Evolutionary conservation across 1,140 invertebrate species (phyloP).

Genomic region (Ostrea edulis): DNA sequence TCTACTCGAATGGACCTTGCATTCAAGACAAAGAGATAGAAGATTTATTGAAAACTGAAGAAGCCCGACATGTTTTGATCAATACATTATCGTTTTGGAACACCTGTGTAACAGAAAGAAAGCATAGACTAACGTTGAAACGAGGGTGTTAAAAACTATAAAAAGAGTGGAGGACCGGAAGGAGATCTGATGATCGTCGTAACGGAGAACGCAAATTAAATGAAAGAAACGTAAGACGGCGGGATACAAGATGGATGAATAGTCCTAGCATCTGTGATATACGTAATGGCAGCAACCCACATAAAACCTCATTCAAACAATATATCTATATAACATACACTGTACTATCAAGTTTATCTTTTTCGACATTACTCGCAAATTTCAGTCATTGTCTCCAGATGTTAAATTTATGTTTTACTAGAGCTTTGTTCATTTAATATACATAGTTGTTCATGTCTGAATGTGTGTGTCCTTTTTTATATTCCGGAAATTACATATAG

Average conservation of each 20-base stretch:
- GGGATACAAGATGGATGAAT: background rate
- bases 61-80: background rate
- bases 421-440: no score
- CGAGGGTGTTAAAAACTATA: background rate
- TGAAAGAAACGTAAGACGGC: no score
- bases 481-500: no score
- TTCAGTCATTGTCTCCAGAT: no score
- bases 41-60: background rate
- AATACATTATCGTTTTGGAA: background rate
- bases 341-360: no score
- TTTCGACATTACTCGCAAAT: no score
- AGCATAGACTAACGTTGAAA: background rate
- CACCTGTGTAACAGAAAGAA: background rate
- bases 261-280: background rate
- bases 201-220: background rate
- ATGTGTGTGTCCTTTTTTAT: no score
- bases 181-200: background rate
- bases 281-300: background rate
- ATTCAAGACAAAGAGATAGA: background rate
- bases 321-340: no score
- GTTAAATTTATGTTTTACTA: no score
- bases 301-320: no score
- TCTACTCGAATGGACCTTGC: background rate
- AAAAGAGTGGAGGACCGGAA: background rate
- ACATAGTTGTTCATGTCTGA: no score